These are phyloP conservation scores for Drosophila sturtevanti DNA, from an alignment of 1,140 invertebrate species.

Conservation along the genomic window DNA sequence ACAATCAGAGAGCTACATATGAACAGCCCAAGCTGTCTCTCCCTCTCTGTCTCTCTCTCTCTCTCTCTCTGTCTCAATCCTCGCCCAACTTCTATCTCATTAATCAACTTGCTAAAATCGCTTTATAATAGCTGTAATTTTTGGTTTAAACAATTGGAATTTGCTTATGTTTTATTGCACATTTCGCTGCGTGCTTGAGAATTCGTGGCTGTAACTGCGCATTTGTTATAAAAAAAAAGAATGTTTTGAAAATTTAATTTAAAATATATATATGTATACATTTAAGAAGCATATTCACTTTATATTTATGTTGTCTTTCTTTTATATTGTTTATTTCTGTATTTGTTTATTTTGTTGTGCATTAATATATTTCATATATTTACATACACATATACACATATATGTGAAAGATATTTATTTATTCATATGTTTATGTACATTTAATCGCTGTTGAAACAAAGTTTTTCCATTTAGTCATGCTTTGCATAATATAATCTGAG, in stretches of 20 bases:
- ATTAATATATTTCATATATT: no score
- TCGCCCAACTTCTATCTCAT: background rate
- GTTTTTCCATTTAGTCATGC: no score
- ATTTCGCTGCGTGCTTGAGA: background rate
- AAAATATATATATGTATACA: conserved; percentile 6
- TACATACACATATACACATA: background rate
- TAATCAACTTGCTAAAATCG: background rate
- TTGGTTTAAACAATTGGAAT: background rate
- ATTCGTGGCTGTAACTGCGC: no score
- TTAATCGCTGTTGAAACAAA: no score
- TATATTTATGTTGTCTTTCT: background rate
- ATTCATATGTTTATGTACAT: background rate
- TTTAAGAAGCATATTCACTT: background rate
- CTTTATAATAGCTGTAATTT: background rate
- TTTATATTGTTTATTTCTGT: background rate
- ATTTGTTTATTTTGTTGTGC: background rate
- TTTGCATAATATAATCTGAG: no score
- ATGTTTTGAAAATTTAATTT: background rate
- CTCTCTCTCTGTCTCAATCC: background rate
- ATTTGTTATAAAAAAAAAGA: background rate
- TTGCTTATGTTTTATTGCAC: background rate
- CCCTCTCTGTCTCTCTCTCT: background rate
- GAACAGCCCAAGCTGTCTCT: background rate
- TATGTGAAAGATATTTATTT: background rate
- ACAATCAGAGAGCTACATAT: background rate